These are phyloP conservation scores for Lota lota DNA, from an alignment of 2,113 vertebrate species.

Conservation along the genomic window DNA sequence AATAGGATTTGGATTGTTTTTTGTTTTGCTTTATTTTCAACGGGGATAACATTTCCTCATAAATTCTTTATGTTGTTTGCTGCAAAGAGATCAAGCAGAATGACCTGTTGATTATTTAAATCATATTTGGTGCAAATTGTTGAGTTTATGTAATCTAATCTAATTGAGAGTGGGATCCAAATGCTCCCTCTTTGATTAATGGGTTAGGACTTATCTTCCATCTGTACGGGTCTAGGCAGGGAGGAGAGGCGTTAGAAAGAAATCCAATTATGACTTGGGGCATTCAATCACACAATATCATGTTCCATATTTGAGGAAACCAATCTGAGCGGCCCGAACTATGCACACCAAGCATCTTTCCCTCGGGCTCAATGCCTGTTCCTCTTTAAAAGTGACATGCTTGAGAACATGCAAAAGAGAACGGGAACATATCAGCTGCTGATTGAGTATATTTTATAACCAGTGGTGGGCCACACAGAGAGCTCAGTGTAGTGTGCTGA, in stretches of 20 bases:
- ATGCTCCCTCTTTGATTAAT: slow-evolving; percentile 71
- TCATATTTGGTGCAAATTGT: slow-evolving; percentile 62
- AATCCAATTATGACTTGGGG: slow-evolving; percentile 68
- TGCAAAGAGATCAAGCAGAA: slow-evolving; percentile 55
- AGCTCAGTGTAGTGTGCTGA: too few species aligned
- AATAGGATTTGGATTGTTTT: slow-evolving; percentile 2
- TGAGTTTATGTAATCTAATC: slow-evolving; percentile 66
- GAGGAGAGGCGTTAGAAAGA: slow-evolving; percentile 46
- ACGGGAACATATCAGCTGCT: slow-evolving; percentile 9
- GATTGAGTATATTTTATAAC: background rate
- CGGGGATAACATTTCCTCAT: background rate
- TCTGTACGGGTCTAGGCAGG: slow-evolving; percentile 53
- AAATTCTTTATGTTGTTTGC: slow-evolving; percentile 19
- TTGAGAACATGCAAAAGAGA: slow-evolving; percentile 38
- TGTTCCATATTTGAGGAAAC: slow-evolving; percentile 59
- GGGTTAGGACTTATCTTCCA: slow-evolving; percentile 68
- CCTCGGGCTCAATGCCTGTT: slow-evolving; percentile 6
- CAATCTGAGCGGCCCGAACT: slow-evolving; percentile 33
- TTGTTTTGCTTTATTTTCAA: background rate
- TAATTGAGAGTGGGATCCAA: slow-evolving; percentile 70
- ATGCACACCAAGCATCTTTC: slow-evolving; percentile 15
- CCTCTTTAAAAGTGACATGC: slow-evolving; percentile 1
- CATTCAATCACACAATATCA: slow-evolving; percentile 69
- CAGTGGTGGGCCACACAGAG: too few species aligned
- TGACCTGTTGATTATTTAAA: slow-evolving; percentile 66